phyloP scores from a whole-genome alignment of 2,888 invertebrate genomes.

The Periphyllus acericola region DNA sequence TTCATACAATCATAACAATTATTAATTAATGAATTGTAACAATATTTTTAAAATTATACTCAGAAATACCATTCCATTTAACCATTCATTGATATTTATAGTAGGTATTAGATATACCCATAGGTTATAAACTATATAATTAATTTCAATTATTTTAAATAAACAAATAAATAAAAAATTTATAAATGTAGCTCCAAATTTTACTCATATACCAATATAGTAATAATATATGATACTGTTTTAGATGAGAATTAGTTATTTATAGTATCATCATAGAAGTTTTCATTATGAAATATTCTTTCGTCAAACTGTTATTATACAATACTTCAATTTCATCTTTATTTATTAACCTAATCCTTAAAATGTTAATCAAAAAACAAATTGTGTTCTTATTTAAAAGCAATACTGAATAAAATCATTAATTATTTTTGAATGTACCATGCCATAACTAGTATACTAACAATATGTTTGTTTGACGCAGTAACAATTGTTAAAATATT shows the following conservation, averaged over 20 bases:
- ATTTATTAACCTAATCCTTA: background rate
- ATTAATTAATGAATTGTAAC: too few species aligned
- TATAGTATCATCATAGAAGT: background rate
- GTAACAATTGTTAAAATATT: background rate
- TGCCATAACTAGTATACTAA: background rate
- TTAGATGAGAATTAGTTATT: background rate
- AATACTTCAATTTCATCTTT: background rate
- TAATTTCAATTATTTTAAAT: too few species aligned
- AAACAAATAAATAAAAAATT: background rate
- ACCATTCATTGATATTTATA: background rate
- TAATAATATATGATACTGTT: background rate
- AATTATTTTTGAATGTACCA: background rate
- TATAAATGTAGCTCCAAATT: background rate
- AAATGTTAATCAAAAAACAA: background rate
- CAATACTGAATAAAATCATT: background rate
- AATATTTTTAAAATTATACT: too few species aligned
- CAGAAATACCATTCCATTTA: too few species aligned
- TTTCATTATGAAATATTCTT: background rate
- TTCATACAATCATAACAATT: too few species aligned
- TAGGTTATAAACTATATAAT: background rate
- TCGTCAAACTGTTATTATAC: background rate
- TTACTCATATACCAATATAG: background rate
- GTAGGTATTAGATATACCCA: background rate
- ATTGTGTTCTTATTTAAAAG: background rate
- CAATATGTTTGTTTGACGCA: background rate